Percentiles rank a stretch among this genome's conserved stretches.
phyloP scores from a whole-genome alignment of 1,140 invertebrate genomes.

The Lucilia sericata region DNA sequence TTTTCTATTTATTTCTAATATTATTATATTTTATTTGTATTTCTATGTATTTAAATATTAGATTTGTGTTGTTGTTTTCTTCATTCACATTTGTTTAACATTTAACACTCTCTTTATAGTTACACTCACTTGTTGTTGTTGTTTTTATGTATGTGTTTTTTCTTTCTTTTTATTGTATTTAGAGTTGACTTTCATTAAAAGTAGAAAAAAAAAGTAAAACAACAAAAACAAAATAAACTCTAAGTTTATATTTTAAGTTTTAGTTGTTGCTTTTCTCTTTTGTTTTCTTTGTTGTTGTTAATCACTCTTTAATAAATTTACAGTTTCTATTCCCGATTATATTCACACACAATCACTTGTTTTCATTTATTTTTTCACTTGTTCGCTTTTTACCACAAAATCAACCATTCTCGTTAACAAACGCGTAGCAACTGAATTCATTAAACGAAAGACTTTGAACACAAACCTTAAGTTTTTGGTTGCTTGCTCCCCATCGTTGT shows the following conservation, averaged over 20 bases:
- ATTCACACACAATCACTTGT: background rate
- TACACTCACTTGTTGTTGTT: background rate
- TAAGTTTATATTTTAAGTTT: background rate
- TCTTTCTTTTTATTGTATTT: background rate
- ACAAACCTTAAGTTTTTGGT: slow-evolving; percentile 34
- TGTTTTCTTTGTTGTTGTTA: background rate
- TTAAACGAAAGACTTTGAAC: slow-evolving; percentile 40
- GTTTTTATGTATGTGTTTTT: background rate
- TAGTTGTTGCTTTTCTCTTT: background rate
- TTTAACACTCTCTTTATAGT: background rate
- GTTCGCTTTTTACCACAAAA: background rate
- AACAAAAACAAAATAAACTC: background rate
- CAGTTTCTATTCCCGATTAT: background rate
- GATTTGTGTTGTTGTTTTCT: background rate
- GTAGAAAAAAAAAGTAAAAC: background rate
- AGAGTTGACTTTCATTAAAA: slow-evolving; percentile 15
- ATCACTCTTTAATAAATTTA: background rate
- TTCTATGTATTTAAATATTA: background rate
- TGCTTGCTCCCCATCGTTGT: background rate
- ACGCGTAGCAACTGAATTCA: slow-evolving; percentile 44
- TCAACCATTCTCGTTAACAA: slow-evolving; percentile 34
- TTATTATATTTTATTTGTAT: background rate
- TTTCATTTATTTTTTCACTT: slow-evolving; percentile 1
- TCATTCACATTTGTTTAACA: background rate
- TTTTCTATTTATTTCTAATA: slow-evolving; percentile 6